These are phyloP conservation scores for Percina caprodes DNA, from an alignment of 2,113 vertebrate genomes.

Conservation along the genomic window DNA sequence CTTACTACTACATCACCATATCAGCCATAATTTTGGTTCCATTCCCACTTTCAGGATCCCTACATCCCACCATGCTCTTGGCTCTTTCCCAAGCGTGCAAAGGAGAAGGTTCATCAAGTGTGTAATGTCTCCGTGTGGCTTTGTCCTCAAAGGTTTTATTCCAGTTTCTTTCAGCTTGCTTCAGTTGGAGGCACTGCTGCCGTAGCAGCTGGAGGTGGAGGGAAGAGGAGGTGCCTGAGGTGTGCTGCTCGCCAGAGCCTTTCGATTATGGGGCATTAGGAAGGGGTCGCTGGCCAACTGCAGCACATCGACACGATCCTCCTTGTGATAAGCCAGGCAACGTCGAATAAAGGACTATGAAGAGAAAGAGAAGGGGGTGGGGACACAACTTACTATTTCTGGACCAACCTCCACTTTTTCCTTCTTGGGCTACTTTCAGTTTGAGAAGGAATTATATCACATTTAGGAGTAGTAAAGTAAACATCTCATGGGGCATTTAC, in stretches of 20 bases:
- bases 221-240: conserved; percentile 87
- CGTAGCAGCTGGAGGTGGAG: conserved; percentile 91
- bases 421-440: not conserved
- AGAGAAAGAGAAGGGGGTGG: not conserved
- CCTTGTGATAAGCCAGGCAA: conserved; percentile 94
- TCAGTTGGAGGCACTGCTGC: conserved; percentile 95
- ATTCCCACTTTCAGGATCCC: conserved; percentile 35
- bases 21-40: conserved; percentile 51
- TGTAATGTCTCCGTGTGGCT: conserved; percentile 35
- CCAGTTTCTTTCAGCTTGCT: conserved; percentile 19
- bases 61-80: conserved; percentile 39
- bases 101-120: conserved; percentile 36
- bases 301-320: conserved; percentile 94
- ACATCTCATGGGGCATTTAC: not conserved
- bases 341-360: conserved; percentile 93
- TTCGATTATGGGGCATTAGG: conserved; percentile 94
- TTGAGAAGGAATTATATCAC: not conserved
- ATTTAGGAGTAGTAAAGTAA: not conserved
- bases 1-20: conserved; percentile 19
- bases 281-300: conserved; percentile 94
- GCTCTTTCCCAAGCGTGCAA: conserved; percentile 4
- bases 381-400: not conserved
- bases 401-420: not conserved
- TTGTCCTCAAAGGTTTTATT: conserved; percentile 31
- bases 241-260: conserved; percentile 88